Evolutionary conservation across 2,888 invertebrate species (phyloP).

Genomic region (Netelia fuscicornis): DNA sequence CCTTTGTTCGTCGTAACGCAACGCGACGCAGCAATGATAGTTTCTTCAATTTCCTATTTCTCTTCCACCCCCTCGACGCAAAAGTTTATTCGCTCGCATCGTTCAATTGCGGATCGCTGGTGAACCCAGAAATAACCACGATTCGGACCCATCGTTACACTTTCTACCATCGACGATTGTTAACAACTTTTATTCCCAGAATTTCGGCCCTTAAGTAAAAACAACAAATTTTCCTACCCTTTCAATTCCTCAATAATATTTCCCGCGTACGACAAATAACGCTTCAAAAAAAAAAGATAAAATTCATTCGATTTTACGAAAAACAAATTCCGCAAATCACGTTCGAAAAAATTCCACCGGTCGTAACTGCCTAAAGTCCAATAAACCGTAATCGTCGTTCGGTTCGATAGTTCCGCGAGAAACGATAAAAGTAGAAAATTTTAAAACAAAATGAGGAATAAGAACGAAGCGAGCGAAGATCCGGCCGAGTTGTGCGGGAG

Average conservation of each 20-base stretch:
- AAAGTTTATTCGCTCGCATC: conserved; percentile 22
- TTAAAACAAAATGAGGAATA: neutral
- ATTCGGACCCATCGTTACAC: neutral
- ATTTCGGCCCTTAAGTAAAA: neutral
- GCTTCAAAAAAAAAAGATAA: no score
- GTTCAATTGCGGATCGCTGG: neutral
- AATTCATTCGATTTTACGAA: neutral
- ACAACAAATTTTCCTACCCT: neutral
- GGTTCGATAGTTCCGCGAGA: conserved; percentile 2
- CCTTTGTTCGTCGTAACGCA: conserved; percentile 43
- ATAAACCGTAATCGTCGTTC: neutral
- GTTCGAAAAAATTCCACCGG: neutral
- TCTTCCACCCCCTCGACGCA: neutral
- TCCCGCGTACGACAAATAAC: no score
- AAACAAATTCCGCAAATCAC: neutral
- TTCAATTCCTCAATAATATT: no score
- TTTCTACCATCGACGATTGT: neutral
- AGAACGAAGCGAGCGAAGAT: conserved; percentile 26
- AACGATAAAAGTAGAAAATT: neutral
- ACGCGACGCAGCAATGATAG: conserved; percentile 7
- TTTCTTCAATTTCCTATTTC: conserved; percentile 3
- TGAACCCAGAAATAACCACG: neutral
- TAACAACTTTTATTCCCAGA: neutral
- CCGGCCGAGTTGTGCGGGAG: conserved; percentile 19
- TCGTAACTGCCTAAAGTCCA: neutral